A percentile compares a stretch with the other conserved stretches of the same genome.
These are phyloP conservation scores for Metallyticus violacea DNA, from an alignment of 2,888 invertebrate species.

Conservation along the genomic window DNA sequence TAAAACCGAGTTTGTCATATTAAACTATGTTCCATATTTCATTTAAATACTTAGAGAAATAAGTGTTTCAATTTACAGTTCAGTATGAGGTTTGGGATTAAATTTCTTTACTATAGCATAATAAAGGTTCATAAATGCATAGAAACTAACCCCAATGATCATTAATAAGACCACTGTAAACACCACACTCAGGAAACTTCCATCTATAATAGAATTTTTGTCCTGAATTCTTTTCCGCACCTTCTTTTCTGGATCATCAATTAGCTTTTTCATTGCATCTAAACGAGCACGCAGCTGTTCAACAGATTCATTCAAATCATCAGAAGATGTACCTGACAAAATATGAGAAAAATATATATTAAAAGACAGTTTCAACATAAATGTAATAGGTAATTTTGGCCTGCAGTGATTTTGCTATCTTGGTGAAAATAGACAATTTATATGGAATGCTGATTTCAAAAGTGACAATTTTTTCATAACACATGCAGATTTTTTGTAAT, in stretches of 20 bases:
- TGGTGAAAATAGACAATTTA: too few species aligned
- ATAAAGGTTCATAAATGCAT: slow-evolving; percentile 82
- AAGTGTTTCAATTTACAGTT: slow-evolving; percentile 54
- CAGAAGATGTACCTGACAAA: not conserved
- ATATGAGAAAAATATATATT: not conserved
- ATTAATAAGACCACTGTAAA: slow-evolving; percentile 75
- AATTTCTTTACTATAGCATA: slow-evolving; percentile 79
- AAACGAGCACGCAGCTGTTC: slow-evolving; percentile 76
- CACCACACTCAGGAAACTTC: slow-evolving; percentile 77
- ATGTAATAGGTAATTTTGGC: too few species aligned
- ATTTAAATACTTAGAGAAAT: not conserved
- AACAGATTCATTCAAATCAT: slow-evolving; percentile 60
- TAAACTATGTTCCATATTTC: not conserved
- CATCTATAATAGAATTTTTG: slow-evolving; percentile 63
- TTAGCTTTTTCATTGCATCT: slow-evolving; percentile 75
- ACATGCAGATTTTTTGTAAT: too few species aligned
- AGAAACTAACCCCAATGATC: slow-evolving; percentile 76
- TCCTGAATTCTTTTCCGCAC: slow-evolving; percentile 42
- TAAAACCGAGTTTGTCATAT: not conserved
- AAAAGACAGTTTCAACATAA: too few species aligned
- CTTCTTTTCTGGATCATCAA: slow-evolving; percentile 53
- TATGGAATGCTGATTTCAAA: too few species aligned
- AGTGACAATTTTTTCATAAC: too few species aligned
- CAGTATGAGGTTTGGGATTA: slow-evolving; percentile 69
- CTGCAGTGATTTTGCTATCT: too few species aligned